phyloP scores from a whole-genome alignment of 2,797 vertebrate genomes.

The Pristis pectinata region DNA sequence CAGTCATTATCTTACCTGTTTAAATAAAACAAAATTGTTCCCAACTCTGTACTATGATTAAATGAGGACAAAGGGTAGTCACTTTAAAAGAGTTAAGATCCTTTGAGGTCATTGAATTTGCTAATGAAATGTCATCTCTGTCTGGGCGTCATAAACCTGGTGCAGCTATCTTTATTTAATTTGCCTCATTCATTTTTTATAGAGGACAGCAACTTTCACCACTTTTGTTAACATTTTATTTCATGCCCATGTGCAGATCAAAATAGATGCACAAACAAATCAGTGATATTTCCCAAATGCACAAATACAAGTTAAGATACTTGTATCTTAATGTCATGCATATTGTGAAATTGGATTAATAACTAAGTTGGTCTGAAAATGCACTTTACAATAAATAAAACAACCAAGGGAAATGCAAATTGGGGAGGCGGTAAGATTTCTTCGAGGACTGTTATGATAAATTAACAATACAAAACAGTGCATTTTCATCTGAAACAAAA shows the following conservation, averaged over 20 bases:
- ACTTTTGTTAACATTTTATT: not conserved
- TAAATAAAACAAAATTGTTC: not conserved
- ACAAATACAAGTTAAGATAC: not conserved
- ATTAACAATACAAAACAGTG: not conserved
- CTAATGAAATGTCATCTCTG: not conserved
- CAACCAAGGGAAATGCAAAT: not conserved
- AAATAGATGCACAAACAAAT: not conserved
- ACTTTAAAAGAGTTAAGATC: not conserved
- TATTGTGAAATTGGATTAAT: not conserved
- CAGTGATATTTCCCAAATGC: not conserved
- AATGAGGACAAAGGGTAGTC: not conserved
- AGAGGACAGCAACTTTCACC: not conserved
- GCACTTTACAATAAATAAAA: not conserved
- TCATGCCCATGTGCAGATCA: not conserved
- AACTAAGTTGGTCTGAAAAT: not conserved
- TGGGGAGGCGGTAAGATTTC: not conserved
- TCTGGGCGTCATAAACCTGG: not conserved
- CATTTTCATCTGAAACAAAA: not conserved
- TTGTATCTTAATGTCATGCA: not conserved
- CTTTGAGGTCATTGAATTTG: not conserved
- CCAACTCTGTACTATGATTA: not conserved
- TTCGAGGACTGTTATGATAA: not conserved
- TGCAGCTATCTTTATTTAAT: not conserved
- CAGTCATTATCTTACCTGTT: not conserved
- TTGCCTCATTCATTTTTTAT: not conserved